These are phyloP conservation scores for Sesia bembeciformis DNA, from an alignment of 2,888 invertebrate genomes.

Conservation along the genomic window DNA sequence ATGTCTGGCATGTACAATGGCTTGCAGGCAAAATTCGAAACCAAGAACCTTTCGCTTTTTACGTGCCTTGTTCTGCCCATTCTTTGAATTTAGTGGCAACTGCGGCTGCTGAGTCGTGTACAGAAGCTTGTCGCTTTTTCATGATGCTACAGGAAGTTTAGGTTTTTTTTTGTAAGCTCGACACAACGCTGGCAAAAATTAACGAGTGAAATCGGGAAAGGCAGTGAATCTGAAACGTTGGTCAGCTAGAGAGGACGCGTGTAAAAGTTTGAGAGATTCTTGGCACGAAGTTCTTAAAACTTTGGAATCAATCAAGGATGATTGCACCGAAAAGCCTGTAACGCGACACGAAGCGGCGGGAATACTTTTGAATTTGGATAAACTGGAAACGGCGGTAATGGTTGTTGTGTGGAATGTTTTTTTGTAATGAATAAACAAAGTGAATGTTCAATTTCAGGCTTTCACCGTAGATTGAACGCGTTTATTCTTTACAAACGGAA, in stretches of 20 bases:
- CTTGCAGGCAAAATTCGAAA: constrained; percentile 7
- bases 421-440: constrained; percentile 12
- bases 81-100: constrained; percentile 12
- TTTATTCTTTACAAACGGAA: too few relatives aligned
- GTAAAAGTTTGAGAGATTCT: constrained; percentile 13
- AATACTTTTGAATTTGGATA: constrained; percentile 4
- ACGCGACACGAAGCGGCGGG: constrained; percentile 14
- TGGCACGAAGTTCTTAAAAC: constrained; percentile 4
- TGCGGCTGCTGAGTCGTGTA: constrained; percentile 10
- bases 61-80: constrained; percentile 8
- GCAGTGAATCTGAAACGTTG: constrained; percentile 21
- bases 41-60: constrained; percentile 4
- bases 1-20: constrained; percentile 9
- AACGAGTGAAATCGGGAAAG: constrained; percentile 1
- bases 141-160: constrained; percentile 12
- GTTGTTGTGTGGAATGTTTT: constrained; percentile 12
- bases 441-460: constrained; percentile 12
- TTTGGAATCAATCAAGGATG: constrained; percentile 3
- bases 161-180: constrained; percentile 4
- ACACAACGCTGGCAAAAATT: constrained; percentile 2
- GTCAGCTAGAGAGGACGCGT: constrained; percentile 20
- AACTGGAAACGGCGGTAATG: constrained; percentile 14
- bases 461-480: constrained; percentile 14
- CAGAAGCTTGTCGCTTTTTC: constrained; percentile 13
- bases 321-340: constrained; percentile 18